phyloP scores from a whole-genome alignment of 1,140 invertebrate species.

The Lanistes nyassanus region DNA sequence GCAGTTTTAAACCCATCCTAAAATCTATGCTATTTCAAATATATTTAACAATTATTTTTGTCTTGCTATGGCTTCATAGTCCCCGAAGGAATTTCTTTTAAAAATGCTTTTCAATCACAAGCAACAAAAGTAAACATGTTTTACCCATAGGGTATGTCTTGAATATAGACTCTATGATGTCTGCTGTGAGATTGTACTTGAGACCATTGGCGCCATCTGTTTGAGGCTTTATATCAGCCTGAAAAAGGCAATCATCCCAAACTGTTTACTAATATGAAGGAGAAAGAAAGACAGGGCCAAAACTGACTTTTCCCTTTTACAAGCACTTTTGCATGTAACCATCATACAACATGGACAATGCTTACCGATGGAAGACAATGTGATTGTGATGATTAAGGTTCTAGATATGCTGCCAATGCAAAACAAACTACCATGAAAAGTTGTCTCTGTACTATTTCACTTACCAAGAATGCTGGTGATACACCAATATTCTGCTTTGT shows the following conservation, averaged over 20 bases:
- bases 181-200: conserved; percentile 96
- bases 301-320: too few relatives aligned
- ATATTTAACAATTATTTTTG: too few relatives aligned
- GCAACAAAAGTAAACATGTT: background rate
- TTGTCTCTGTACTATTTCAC: conserved; percentile 22
- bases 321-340: too few relatives aligned
- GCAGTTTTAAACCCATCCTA: too few relatives aligned
- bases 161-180: conserved; percentile 98
- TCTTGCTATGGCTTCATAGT: too few relatives aligned
- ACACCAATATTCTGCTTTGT: conserved; percentile 84
- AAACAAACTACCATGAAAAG: background rate
- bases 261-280: too few relatives aligned
- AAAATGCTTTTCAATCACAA: background rate
- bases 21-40: too few relatives aligned
- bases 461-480: conserved; percentile 83
- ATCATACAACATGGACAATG: too few relatives aligned
- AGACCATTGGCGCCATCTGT: conserved; percentile 94
- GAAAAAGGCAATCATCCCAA: conserved; percentile 17
- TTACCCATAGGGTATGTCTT: conserved; percentile 94
- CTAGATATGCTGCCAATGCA: background rate
- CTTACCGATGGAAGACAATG: too few relatives aligned
- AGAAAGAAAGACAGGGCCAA: too few relatives aligned
- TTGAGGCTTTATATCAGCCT: conserved; percentile 95
- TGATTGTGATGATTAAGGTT: background rate
- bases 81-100: too few relatives aligned